phyloP scores from a whole-genome alignment of 2,888 invertebrate genomes.

The Sarcophaga variegata region DNA sequence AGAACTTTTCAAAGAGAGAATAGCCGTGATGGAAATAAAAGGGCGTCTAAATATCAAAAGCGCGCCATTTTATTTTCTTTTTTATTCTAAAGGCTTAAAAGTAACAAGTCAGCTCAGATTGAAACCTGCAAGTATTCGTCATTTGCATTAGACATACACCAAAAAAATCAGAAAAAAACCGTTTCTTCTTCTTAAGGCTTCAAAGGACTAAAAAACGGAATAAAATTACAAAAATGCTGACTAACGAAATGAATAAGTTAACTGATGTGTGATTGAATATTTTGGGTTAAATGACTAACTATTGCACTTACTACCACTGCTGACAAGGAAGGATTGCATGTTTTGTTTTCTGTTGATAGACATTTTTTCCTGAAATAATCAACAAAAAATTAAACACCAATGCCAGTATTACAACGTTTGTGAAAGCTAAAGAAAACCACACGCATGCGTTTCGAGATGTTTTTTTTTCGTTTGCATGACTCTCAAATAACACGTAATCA shows the following conservation, averaged over 20 bases:
- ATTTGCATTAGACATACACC: too few relatives aligned
- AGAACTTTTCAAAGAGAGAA: slow-evolving; percentile 24
- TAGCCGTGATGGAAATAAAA: slow-evolving; percentile 21
- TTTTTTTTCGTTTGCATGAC: too few relatives aligned
- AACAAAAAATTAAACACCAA: background rate
- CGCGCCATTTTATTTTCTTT: background rate
- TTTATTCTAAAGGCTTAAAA: background rate
- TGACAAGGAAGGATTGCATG: background rate
- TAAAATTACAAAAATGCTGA: slow-evolving; percentile 29
- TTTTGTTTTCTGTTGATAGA: too few relatives aligned
- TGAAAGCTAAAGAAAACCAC: background rate
- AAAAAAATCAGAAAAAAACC: too few relatives aligned
- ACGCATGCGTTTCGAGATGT: too few relatives aligned
- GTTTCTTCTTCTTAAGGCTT: too few relatives aligned
- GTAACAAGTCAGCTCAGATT: background rate
- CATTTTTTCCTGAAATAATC: too few relatives aligned
- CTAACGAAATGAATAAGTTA: slow-evolving; percentile 19
- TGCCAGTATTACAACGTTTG: too few relatives aligned
- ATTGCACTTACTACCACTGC: slow-evolving; percentile 32
- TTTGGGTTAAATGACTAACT: background rate
- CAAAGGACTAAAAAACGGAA: background rate
- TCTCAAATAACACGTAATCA: too few relatives aligned
- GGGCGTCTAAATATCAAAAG: slow-evolving; percentile 21
- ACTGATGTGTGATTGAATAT: background rate
- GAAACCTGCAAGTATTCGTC: too few relatives aligned